These are phyloP conservation scores for Girardia tigrina DNA, from an alignment of 2,888 invertebrate genomes.

Conservation along the genomic window DNA sequence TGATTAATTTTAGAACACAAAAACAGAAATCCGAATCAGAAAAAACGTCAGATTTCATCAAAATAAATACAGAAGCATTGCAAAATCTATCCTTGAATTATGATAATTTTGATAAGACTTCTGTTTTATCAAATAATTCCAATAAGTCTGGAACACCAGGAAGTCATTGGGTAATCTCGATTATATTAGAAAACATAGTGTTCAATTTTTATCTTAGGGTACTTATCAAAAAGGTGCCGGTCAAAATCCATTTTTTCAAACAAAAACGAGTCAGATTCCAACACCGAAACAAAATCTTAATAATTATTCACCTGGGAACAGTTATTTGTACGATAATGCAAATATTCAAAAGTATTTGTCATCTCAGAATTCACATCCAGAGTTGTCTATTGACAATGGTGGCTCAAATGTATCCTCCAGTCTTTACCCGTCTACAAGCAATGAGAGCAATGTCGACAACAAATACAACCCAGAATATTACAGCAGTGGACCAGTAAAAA, in stretches of 20 bases:
- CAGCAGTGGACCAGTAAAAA: conserved; percentile 1
- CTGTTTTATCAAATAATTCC: conserved; percentile 11
- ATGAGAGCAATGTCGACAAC: conserved; percentile 10
- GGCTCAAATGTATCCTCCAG: neutral
- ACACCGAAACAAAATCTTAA: conserved; percentile 8
- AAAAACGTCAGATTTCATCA: neutral
- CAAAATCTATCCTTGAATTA: conserved; percentile 10
- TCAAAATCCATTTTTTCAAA: neutral
- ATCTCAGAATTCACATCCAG: neutral
- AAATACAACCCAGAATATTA: conserved; percentile 23
- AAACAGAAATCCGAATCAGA: neutral
- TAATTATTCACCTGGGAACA: neutral
- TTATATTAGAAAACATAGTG: neutral
- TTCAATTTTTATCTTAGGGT: neutral
- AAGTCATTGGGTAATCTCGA: neutral
- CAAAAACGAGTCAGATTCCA: neutral
- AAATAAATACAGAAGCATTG: conserved; percentile 7
- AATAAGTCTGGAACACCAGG: neutral
- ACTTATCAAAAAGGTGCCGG: neutral
- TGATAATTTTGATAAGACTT: conserved; percentile 6
- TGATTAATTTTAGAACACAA: conserved; percentile 1
- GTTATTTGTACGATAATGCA: neutral
- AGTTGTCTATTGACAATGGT: neutral
- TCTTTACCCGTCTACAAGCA: conserved; percentile 13
- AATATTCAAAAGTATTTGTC: neutral